Percentiles rank a stretch among this genome's conserved stretches.
Conservation (phyloP, 1,140 invertebrate species). For the Calosoma granatense region DNA sequence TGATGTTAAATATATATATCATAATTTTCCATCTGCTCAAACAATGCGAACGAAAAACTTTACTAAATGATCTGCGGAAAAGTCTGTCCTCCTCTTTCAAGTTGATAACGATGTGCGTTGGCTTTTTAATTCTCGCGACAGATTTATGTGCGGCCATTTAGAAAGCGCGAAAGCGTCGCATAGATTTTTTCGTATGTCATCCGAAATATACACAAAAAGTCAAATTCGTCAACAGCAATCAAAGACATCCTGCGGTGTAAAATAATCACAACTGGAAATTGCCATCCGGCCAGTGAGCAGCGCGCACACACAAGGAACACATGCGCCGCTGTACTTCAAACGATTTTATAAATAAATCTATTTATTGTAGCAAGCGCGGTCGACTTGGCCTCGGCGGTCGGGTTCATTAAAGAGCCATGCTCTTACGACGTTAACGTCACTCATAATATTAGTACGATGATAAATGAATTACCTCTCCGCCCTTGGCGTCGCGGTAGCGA, state of each 20-base stretch:
- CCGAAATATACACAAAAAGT: not conserved
- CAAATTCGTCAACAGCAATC: not conserved
- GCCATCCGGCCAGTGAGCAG: not conserved
- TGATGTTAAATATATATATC: no score
- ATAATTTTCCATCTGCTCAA: no score
- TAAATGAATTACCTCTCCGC: conserved; percentile 48
- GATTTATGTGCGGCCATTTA: not conserved
- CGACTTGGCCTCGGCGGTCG: not conserved
- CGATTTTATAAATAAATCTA: not conserved
- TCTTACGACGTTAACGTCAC: not conserved
- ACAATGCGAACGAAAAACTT: no score
- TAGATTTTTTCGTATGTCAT: not conserved
- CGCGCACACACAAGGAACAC: no score
- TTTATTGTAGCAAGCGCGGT: not conserved
- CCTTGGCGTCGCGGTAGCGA: conserved; percentile 55
- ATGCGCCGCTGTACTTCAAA: not conserved
- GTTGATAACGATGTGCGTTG: no score
- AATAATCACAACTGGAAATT: not conserved
- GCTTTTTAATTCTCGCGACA: no score
- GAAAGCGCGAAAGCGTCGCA: not conserved
- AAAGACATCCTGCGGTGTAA: not conserved
- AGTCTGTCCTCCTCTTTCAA: no score
- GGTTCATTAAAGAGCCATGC: not conserved
- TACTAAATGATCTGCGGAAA: no score
- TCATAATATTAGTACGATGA: not conserved